Conservation (phyloP, 1,140 invertebrate species). For the Coboldia fuscipes region DNA sequence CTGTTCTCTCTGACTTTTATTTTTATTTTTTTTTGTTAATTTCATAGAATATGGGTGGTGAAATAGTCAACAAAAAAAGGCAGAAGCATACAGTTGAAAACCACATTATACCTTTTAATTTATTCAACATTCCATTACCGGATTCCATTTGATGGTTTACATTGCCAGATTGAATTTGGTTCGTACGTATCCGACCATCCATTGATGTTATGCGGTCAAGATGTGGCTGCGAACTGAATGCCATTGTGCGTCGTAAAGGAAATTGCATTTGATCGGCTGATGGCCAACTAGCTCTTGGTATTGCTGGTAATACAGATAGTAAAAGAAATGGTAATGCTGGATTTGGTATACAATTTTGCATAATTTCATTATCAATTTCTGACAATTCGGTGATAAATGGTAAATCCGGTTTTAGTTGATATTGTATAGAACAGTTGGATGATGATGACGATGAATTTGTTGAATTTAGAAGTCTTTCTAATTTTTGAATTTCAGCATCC, state of each 20-base stretch:
- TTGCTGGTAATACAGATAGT: constrained; percentile 46
- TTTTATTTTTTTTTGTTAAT: too few relatives aligned
- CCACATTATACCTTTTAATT: constrained; percentile 18
- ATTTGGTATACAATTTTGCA: constrained; percentile 31
- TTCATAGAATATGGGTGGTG: too few relatives aligned
- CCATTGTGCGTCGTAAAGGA: constrained; percentile 27
- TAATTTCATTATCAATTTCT: constrained; percentile 8
- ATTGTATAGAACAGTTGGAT: constrained; percentile 27
- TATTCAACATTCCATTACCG: constrained; percentile 27
- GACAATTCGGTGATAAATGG: constrained; percentile 23
- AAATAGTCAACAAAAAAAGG: background rate
- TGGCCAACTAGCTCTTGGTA: constrained; percentile 52
- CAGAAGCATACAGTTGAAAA: background rate
- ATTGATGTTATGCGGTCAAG: constrained; percentile 28
- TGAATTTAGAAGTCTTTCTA: constrained; percentile 44
- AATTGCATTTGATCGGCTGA: constrained; percentile 33
- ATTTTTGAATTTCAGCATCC: constrained; percentile 53
- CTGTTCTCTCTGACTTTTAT: too few relatives aligned
- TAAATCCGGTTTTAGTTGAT: constrained; percentile 5
- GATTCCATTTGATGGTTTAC: constrained; percentile 26
- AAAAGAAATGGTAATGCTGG: constrained; percentile 43
- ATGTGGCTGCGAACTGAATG: constrained; percentile 45
- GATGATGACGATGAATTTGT: constrained; percentile 26
- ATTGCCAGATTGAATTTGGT: background rate
- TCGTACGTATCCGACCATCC: too few relatives aligned